Evolutionary conservation across 37 sponge, comb jelly and placozoan species (phyloP), one percentile per base, ranked within the genome.

Genomic region (Agelas oroides): DNA sequence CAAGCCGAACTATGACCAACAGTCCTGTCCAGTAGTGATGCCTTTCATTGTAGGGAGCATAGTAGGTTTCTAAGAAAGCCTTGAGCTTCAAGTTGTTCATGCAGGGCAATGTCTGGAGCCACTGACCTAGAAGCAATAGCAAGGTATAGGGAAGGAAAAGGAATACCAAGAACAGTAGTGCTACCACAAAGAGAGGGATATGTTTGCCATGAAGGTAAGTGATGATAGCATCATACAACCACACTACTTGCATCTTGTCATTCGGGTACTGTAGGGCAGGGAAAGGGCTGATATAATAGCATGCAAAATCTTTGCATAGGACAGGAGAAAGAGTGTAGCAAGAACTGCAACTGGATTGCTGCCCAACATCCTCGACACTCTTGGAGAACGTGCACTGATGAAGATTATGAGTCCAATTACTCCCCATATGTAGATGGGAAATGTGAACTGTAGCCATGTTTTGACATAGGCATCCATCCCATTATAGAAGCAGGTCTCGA

Each of bases 301-400:
- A 20, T 30, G 31, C 21, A 76, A 57, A 6, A 76, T 34, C 30
- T 76, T 76, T 27, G 35, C 28, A 17, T 76, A 76, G 30, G 77
- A 76, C 30, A 76, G 59, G n/a, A 76, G 61, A 13, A 76, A 25
- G 28, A 76, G 77, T 24, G 77, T 76, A 27, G 60, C 30, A 11
- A 76, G 61, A 35, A 76, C 77, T 56, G 61, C 59, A 16, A 76
- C 77, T 56, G 77, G 30, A 76, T 59, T 76, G 14, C 5, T 40
- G 2, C 74, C 74, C 31, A 36, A 46, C 25, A 38, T 11, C 27
- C 34, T 73, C 5, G 71, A 21, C 2, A 70, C 12, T 23, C 8
- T 33, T 3, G 3, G 11, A 70, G 71, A 70, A 2, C 14, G 27
- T 17, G 11, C 5, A 14, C 38, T 28, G 38, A 31, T 12, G 28